Percentiles rank a stretch among this genome's conserved stretches.
Conservation (phyloP, 2,113 vertebrate species). For the Herpailurus yagouaroundi region DNA sequence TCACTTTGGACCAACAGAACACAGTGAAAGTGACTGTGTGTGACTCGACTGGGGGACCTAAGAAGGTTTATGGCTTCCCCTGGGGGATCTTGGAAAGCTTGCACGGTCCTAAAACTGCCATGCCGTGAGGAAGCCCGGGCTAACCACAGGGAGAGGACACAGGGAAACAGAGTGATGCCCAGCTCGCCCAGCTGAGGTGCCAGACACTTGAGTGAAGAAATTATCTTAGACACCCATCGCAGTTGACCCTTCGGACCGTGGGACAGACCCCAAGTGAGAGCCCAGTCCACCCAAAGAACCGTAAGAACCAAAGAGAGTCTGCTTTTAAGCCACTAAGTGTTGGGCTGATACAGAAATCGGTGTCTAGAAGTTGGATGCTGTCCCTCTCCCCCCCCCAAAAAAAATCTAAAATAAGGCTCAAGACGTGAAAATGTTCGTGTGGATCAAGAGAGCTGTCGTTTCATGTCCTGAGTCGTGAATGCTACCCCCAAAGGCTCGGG, state of each 20-base stretch:
- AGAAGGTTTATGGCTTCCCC: neutral
- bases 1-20: neutral
- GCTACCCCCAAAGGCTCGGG: neutral
- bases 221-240: neutral
- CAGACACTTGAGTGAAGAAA: neutral
- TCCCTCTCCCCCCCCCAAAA: neutral
- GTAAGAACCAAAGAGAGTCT: neutral
- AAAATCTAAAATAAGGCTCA: neutral
- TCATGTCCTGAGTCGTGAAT: neutral
- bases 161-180: neutral
- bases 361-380: neutral
- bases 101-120: neutral
- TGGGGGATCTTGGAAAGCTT: neutral
- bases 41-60: neutral
- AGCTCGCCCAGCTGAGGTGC: rapidly evolving
- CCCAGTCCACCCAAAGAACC: neutral
- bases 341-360: neutral
- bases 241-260: neutral
- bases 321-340: neutral
- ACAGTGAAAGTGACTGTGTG: neutral
- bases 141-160: neutral
- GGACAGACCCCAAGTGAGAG: neutral
- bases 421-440: neutral
- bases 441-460: neutral
- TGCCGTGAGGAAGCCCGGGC: neutral